Evolutionary conservation across 2,888 invertebrate genomes (phyloP), one percentile per base, ranked within the genome.

Genomic region (Diarsia dahlii): DNA sequence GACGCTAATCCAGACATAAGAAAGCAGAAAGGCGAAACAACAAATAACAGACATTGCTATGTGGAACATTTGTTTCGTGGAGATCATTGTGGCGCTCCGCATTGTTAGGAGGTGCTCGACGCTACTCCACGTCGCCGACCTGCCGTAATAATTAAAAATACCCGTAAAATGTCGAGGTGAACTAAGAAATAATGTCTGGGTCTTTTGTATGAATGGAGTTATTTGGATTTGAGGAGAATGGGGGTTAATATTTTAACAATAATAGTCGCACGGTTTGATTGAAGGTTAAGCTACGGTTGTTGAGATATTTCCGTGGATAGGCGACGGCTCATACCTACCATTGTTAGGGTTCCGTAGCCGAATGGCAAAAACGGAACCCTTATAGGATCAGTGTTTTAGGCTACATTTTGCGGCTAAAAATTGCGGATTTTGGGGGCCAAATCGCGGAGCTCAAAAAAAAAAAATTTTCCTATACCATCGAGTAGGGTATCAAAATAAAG

Each of bases 71-170:
- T 88, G 86, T 89, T 84, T 84, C 84, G 81, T 82, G n/a, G 81
- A 84, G 80, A 83, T 87, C 86, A 87, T 87, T 89, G 89, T 82
- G 80, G 64, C 63, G 71, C 72, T 68, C 69, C 77, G 81, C 86
- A 88, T 89, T 89, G 89, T 89, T 88, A 88, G 89, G 39, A 73
- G 73, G 76, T 82, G 77, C 89, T 89, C 82, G 76, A 89, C 84
- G 71, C 72, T 80, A 87, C 89, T 88, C 85, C 77, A 87, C 82
- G 77, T 74, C 76, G 46, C 60, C 86, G 78, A 78, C 88, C 80
- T 72, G 78, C 78, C 23, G 85, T 73, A 81, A 84, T 89, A 88
- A 89, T 89, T 88, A 89, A 89, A 89, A 89, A 88, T 81, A 82
- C 84, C 89, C 58, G 88, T 87, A 84, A 84, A 88, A 87, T 85